Conservation (phyloP, 2,888 invertebrate genomes). For the Malacosoma neustria region DNA sequence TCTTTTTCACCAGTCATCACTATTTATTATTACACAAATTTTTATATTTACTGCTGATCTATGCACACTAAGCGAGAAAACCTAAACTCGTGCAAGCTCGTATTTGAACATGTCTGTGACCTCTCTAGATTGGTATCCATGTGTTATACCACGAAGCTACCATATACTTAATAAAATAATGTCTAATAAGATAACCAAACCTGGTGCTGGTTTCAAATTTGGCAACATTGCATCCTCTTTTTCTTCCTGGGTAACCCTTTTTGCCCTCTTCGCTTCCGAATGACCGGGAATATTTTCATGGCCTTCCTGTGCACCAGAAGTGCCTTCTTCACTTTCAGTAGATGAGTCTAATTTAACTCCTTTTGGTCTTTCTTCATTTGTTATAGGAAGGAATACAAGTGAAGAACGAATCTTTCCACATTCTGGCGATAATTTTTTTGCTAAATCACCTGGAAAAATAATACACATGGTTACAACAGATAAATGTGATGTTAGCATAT, state of each 20-base stretch:
- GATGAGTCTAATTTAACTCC: slow-evolving; percentile 52
- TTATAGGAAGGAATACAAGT: slow-evolving; percentile 83
- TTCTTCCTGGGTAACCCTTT: slow-evolving; percentile 67
- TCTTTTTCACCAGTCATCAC: too few relatives aligned
- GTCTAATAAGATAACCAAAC: too few relatives aligned
- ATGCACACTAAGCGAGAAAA: too few relatives aligned
- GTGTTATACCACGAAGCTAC: too few relatives aligned
- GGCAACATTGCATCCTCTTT: slow-evolving; percentile 86
- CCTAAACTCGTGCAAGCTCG: too few relatives aligned
- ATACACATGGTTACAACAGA: background rate
- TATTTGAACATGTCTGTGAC: too few relatives aligned
- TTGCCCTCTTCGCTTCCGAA: slow-evolving; percentile 51
- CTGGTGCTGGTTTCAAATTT: slow-evolving; percentile 82
- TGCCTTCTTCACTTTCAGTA: slow-evolving; percentile 23
- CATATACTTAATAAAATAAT: too few relatives aligned
- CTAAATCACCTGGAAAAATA: slow-evolving; percentile 60
- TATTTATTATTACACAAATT: too few relatives aligned
- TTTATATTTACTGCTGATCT: too few relatives aligned
- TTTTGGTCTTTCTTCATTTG: slow-evolving; percentile 80
- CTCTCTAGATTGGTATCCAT: too few relatives aligned
- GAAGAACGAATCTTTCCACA: slow-evolving; percentile 87
- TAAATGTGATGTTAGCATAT: too few relatives aligned
- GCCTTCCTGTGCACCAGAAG: slow-evolving; percentile 17
- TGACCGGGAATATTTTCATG: slow-evolving; percentile 43
- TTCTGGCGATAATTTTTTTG: slow-evolving; percentile 79